Evolutionary conservation across 2,888 invertebrate genomes (phyloP), one percentile per base, ranked within the genome.

Genomic region (Entomobrya multifasciata): DNA sequence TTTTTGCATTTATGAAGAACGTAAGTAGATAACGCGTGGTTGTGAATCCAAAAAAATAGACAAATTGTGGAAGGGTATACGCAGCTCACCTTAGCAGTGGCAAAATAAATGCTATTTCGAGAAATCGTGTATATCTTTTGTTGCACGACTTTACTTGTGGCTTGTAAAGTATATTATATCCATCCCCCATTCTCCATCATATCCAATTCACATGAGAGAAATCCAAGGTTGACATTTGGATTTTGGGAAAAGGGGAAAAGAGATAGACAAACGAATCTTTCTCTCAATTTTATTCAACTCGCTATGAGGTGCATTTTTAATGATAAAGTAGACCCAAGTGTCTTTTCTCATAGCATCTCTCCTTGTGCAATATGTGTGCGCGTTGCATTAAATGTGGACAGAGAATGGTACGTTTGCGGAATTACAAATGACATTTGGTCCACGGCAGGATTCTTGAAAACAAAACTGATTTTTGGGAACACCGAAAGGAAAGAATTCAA

Each of bases 251-350:
- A 62, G 60, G 27, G 70, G 11, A 30, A 36, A 36, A 36, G 36
- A 8, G 36, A 36, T 36, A 81, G 11, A 62, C 22, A 78, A 60
- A 79, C 27, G 80, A 81, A 81, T 81, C 72, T 81, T n/a, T n/a
- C n/a, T 70, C 36, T 70, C n/a, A 70, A 57, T 57, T 67, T n/a
- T 41, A 70, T 5, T 62, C 47, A 11, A 27, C 41, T 22, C 25
- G 1, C 44, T 5, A 55, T 10, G 22, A 57, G 55, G n/a, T 57
- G 52, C 81, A 81, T 52, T 74, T 82, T 72, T 74, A 85, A 79
- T 85, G 85, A 85, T 65, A 79, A 85, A 85, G 72, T 85, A 85
- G 67, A 62, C 85, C 76, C 78, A 11, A 36, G 70, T 25, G 79
- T 78, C 22, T 62, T 6, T 20, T 27, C 22, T 44, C 47, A n/a